A percentile compares a stretch with the other conserved stretches of the same genome.
phyloP scores from a whole-genome alignment of 1,140 invertebrate species.

The Caenorhabditis briggsae region DNA sequence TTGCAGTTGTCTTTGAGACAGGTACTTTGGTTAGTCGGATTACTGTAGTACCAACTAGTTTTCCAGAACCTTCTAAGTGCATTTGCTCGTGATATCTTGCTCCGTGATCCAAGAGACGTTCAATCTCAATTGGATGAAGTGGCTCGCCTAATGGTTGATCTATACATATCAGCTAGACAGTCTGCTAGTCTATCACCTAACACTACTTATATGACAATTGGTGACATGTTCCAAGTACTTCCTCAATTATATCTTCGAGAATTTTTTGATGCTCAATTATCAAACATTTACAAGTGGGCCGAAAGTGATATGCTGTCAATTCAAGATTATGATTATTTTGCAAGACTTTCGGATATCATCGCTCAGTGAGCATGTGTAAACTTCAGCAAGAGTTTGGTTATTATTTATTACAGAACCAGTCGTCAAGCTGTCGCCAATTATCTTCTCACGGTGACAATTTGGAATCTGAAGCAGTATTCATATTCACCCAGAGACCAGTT shows the following conservation, averaged over 20 bases:
- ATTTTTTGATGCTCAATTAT: conserved; percentile 60
- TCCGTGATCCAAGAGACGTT: conserved; percentile 58
- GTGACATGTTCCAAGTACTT: conserved; percentile 38
- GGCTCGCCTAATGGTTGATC: conserved; percentile 56
- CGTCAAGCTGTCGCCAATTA: conserved; percentile 62
- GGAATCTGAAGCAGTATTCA: conserved; percentile 58
- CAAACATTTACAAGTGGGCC: conserved; percentile 59
- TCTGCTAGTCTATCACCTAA: conserved; percentile 50
- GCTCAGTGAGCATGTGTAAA: not conserved
- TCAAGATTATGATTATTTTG: conserved; percentile 63
- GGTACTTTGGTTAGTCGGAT: not conserved
- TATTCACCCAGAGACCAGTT: conserved; percentile 45
- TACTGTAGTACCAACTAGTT: not conserved
- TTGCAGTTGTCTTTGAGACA: conserved; percentile 60
- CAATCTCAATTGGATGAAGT: conserved; percentile 59
- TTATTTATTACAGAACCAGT: not conserved
- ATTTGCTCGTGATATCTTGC: conserved; percentile 29
- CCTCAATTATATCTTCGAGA: conserved; percentile 57
- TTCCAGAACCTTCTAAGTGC: conserved; percentile 58
- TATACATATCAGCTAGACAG: conserved; percentile 16
- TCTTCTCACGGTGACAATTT: conserved; percentile 54
- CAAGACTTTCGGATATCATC: conserved; percentile 44
- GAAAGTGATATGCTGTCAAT: conserved; percentile 51
- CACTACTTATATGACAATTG: conserved; percentile 58
- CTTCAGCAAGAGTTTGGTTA: not conserved